Conservation (phyloP, 2,888 invertebrate species). For the Protodeltote pygarga region DNA sequence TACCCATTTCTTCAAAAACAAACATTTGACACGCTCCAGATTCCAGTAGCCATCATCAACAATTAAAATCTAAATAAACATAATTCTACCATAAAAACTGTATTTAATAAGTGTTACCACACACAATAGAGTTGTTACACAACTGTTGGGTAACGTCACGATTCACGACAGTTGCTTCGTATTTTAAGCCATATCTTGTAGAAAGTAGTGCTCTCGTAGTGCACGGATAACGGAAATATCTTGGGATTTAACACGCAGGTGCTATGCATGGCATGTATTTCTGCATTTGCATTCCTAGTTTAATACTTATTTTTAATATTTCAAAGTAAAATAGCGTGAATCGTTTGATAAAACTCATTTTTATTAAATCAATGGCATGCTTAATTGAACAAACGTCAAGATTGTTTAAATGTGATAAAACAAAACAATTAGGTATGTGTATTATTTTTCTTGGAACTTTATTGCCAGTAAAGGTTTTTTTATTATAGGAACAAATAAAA, state of each 20-base stretch:
- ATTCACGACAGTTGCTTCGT: slow-evolving; percentile 43
- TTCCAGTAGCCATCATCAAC: not conserved
- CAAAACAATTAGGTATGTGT: too few relatives aligned
- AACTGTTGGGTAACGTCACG: slow-evolving; percentile 33
- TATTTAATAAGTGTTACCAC: slow-evolving; percentile 37
- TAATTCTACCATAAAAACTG: slow-evolving; percentile 25
- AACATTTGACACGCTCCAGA: slow-evolving; percentile 36
- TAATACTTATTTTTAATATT: too few relatives aligned
- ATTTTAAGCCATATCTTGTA: slow-evolving; percentile 35
- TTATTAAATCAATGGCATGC: too few relatives aligned
- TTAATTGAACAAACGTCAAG: too few relatives aligned
- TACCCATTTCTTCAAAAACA: too few relatives aligned
- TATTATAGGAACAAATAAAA: too few relatives aligned
- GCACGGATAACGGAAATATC: slow-evolving; percentile 24
- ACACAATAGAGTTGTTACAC: slow-evolving; percentile 34
- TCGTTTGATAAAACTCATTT: too few relatives aligned
- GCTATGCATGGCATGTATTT: slow-evolving; percentile 4
- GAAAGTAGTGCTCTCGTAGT: slow-evolving; percentile 40
- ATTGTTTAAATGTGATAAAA: too few relatives aligned
- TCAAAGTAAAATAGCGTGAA: too few relatives aligned
- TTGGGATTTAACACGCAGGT: slow-evolving; percentile 20
- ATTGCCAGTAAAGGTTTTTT: too few relatives aligned
- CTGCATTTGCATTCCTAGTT: not conserved
- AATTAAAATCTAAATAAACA: slow-evolving; percentile 24
- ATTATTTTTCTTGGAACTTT: too few relatives aligned